Evolutionary conservation across 1,140 invertebrate genomes (phyloP), one percentile per base, ranked within the genome.

Genomic region (Bombyx mandarina): DNA sequence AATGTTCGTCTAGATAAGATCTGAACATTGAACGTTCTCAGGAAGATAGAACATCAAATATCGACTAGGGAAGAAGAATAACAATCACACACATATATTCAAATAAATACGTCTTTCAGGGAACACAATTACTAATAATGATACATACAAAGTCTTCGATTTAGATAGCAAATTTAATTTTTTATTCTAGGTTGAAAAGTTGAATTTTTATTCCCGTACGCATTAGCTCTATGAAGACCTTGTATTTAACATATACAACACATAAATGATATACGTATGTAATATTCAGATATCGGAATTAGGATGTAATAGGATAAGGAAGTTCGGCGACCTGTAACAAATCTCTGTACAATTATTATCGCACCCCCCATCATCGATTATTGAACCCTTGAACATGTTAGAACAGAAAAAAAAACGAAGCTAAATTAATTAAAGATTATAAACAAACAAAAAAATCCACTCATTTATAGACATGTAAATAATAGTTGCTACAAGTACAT

Each of bases 261-360:
- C 26, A 35, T 35, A 35, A 35, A 35, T 35, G 4, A 35, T 35
- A 35, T 35, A 35, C 26, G 26, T 3, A 35, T 5, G 26, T 35
- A 35, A 35, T 35, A 35, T 35, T 35, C 26, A 35, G 26, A 35
- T 47, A 35, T 26, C 5, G 18, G 22, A 56, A 26, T 8, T 43
- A 10, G 49, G 42, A 50, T 43, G 54, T 59, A 54, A 62, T 45
- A 42, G 6, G 62, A 55, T 58, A 48, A 54, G 61, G 58, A 65
- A 51, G 47, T 51, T 66, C 64, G 65, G 62, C 65, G 60, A 70
- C 62, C 67, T 70, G 67, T 59, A 61, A 67, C 44, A 57, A 62
- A 55, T 52, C 18, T 53, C 57, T 63, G 56, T 66, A 61, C 57
- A 58, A 43, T 44, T 61, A 35, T 35, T 35, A 35, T 35, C 52